Conservation (phyloP, 2,113 vertebrate species). For the Symphodus melops region DNA sequence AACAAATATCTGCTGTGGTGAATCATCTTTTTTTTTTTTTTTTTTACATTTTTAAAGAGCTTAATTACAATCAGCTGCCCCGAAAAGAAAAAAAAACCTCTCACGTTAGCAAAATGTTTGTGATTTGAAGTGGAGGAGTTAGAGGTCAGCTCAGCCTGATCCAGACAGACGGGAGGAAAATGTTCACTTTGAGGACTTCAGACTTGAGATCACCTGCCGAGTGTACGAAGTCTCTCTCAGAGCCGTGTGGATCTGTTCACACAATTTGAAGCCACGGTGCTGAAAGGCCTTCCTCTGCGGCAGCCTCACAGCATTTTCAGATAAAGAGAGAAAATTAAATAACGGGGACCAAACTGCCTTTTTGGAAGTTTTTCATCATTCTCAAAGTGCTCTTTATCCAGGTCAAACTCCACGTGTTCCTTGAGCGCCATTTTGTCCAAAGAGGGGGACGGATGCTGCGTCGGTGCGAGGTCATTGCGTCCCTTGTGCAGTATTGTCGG, state of each 20-base stretch:
- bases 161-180: constrained; percentile 4
- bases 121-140: constrained; percentile 25
- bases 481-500: constrained; percentile 15
- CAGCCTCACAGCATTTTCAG: not conserved
- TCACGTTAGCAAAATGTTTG: constrained; percentile 3
- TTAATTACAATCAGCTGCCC: constrained; percentile 20
- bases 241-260: constrained; percentile 4
- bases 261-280: not conserved
- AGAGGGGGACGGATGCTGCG: not conserved
- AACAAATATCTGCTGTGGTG: constrained; percentile 6
- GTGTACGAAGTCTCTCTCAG: constrained; percentile 1
- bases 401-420: constrained; percentile 9
- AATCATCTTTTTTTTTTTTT: constrained; percentile 14
- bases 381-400: constrained; percentile 2
- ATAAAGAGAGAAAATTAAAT: not conserved
- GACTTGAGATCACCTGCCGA: constrained; percentile 7
- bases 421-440: not conserved
- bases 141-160: constrained; percentile 20
- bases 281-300: constrained; percentile 7
- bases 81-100: constrained; percentile 25
- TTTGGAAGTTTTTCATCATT: not conserved
- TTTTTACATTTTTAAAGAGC: too few species aligned
- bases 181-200: not conserved
- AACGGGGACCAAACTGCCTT: constrained; percentile 56
- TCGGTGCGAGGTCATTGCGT: not conserved